These are phyloP conservation scores for Alentia gelatinosa DNA, from an alignment of 2,888 invertebrate genomes.

Conservation along the genomic window DNA sequence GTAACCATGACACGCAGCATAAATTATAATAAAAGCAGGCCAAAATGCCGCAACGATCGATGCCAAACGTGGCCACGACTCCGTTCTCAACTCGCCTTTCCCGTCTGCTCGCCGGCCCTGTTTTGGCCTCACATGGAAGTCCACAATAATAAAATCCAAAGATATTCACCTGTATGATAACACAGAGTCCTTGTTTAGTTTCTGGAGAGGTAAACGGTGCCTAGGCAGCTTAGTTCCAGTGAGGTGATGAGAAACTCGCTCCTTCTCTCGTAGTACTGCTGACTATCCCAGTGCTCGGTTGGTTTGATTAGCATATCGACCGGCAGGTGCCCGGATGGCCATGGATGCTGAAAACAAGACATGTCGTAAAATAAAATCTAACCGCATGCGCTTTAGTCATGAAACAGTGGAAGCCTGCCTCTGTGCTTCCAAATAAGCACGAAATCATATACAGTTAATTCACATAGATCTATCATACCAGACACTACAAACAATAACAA, in stretches of 20 bases:
- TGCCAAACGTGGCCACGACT: not conserved
- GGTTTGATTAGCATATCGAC: slow-evolving; percentile 44
- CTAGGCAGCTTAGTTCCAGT: slow-evolving; percentile 18
- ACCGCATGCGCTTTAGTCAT: not conserved
- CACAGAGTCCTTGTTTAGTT: slow-evolving; percentile 35
- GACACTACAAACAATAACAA: too few species aligned
- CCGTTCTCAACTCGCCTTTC: not conserved
- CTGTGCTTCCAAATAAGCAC: too few species aligned
- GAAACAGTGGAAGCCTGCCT: too few species aligned
- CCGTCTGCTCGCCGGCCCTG: not conserved
- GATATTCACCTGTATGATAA: slow-evolving; percentile 40
- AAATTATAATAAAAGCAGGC: slow-evolving; percentile 49
- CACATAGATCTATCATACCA: too few species aligned
- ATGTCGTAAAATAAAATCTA: not conserved
- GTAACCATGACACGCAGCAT: slow-evolving; percentile 46
- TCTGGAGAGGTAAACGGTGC: not conserved
- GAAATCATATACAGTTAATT: too few species aligned
- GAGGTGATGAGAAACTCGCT: not conserved
- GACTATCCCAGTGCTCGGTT: slow-evolving; percentile 31
- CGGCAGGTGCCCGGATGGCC: slow-evolving; percentile 35
- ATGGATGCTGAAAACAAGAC: slow-evolving; percentile 32
- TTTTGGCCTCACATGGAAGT: not conserved
- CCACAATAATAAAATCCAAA: slow-evolving; percentile 34
- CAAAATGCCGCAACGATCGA: slow-evolving; percentile 17
- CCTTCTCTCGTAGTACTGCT: not conserved